Evolutionary conservation across 2,797 vertebrate species (phyloP), one percentile per base, ranked within the genome.

Genomic region (Naso thynnoides): DNA sequence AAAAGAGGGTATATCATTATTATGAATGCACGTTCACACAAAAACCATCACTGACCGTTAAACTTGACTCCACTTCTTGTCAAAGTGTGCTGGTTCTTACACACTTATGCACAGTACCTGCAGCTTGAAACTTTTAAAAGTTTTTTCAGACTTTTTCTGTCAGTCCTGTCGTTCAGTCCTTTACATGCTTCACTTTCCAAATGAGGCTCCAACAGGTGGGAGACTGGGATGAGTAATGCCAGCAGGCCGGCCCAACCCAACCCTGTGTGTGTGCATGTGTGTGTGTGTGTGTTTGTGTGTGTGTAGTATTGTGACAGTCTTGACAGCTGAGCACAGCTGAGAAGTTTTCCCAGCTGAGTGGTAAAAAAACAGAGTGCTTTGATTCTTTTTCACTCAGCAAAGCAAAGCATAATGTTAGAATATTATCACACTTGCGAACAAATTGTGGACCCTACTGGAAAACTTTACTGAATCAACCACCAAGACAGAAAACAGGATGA

Each of bases 291-390:
- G 54, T 70, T 71, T 70, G 65, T 42, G 42, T 74, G 48, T 71
- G 73, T 67, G 67, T 48, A 45, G 78, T 33, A 60, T 70, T 69
- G 68, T 91, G 91, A 93, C 69, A 67, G 80, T 74, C 90, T 71
- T 74, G 87, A 93, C 93, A 94, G 92, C 92, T 93, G 92, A 84
- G 76, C 70, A 62, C 79, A 63, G 69, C 55, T 33, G 57, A 70
- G 50, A 80, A 64, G 53, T 55, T 68, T 48, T 42, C 73, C 75
- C 59, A 93, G 93, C 93, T 94, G 95, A 95, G 94, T 85, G 85
- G 42, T 88, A 87, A 94, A 95, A 96, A 88, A 94, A 95, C 69
- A 86, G 93, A 95, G 67, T 23, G 23, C 41, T 49, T 24, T 41
- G 21, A 60, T 55, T 42, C 59, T 55, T 67, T 45, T 58, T 58